phyloP scores from a whole-genome alignment of 2,113 vertebrate genomes.

The Amazona vittata region DNA sequence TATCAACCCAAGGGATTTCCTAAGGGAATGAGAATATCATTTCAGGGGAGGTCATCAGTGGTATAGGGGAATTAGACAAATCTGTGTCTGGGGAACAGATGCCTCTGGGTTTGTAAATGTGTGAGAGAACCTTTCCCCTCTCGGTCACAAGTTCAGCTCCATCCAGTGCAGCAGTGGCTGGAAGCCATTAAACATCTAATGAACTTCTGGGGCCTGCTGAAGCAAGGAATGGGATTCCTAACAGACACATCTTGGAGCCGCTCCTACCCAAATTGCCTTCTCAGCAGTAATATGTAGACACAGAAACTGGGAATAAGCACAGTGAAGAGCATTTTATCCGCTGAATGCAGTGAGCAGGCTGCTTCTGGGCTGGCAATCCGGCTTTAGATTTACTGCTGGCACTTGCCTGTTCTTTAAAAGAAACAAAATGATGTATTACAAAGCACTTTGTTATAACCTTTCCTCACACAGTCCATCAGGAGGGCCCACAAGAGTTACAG shows the following conservation, averaged over 20 bases:
- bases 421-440: neutral
- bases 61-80: constrained; percentile 47
- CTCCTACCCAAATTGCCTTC: neutral
- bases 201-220: constrained; percentile 32
- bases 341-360: neutral
- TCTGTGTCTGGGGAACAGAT: constrained; percentile 58
- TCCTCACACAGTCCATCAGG: neutral
- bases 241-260: neutral
- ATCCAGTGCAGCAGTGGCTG: neutral
- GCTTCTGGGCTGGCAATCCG: neutral
- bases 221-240: neutral
- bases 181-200: constrained; percentile 49
- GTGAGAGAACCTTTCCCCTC: constrained; percentile 47
- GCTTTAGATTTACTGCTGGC: neutral
- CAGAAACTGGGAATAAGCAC: neutral
- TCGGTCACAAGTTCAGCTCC: constrained; percentile 40
- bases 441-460: neutral
- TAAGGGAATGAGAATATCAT: constrained; percentile 41
- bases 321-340: neutral
- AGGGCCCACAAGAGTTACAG: neutral
- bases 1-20: constrained; percentile 58
- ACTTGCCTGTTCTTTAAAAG: neutral
- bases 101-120: constrained; percentile 46
- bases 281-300: neutral
- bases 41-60: constrained; percentile 48